Evolutionary conservation across 2,888 invertebrate genomes (phyloP), one percentile per base, ranked within the genome.

Genomic region (Rugalucina vietnamica): DNA sequence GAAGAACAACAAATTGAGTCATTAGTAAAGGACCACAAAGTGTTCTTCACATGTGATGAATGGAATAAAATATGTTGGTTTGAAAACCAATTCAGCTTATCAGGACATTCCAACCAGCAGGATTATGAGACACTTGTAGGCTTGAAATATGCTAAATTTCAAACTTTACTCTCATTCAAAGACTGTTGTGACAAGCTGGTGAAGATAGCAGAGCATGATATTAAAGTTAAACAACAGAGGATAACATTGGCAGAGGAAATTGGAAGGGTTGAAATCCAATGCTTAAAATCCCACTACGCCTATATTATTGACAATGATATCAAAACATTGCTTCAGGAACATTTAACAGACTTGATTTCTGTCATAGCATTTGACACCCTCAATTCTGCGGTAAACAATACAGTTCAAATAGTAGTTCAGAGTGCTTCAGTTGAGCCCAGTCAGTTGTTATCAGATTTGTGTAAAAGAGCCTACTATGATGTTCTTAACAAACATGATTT

Each of bases 261-360:
- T 4, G 54, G 54, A 18, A 54, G 54, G n/a, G 54, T 54, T 18
- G 54, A 54, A 54, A n/a, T 54, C 8, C 14, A 24, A 12, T 18
- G 54, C 4, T 5, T 24, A 54, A 54, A 54, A 54, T n/a, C 4
- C 10, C 54, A 81, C 29, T 39, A 70, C 37, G 76, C 76, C 3
- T 71, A 75, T 37, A 71, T 43, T 5, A 18, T 81, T 39, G 81
- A 81, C 71, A 71, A 39, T 70, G 81, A 81, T n/a, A 76, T 76
- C 0, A 54, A 71, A 71, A 21, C 57, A 12, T 29, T 71, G 5
- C n/a, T 54, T 10, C 54, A 54, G 21, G 54, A 54, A 12, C 21
- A 54, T 21, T 54, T 21, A 54, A 54, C 14, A 4, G 54, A 54
- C 24, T 10, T 18, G 4, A n/a, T 24, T 54, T 54, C n/a, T 54